Evolutionary conservation across 1,140 invertebrate species (phyloP), one percentile per base, ranked within the genome.

Genomic region (Cecropterus lyciades): DNA sequence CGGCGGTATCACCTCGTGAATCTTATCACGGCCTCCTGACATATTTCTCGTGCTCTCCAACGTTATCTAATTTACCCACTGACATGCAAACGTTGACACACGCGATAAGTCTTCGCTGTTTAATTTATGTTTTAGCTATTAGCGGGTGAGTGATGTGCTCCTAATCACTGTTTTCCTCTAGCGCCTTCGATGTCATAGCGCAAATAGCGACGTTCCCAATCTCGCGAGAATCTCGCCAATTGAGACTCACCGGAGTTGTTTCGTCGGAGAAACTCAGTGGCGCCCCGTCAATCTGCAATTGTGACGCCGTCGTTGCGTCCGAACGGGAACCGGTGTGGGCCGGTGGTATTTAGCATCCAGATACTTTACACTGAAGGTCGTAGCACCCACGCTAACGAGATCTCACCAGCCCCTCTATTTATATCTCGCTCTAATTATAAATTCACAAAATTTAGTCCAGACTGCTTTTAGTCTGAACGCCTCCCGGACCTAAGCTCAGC

Each of bases 361-460:
- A 76, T 77, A 76, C 74, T 67, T 70, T 55, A 71, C 67, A 79
- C 79, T 82, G 86, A 87, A 87, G 86, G 85, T 85, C 77, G 70
- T 63, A 68, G 66, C 72, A 70, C 84, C 84, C 78, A 87, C 85
- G 73, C 78, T 64, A 77, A 80, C 72, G 77, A 80, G 70, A 77
- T 74, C 78, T 82, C 76, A 78, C 75, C 75, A 77, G 68, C 66
- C 30, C 33, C 52, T 63, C 75, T 89, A 89, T 85, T 82, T 82
- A 80, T 87, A 90, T 75, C 68, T 62, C 65, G 67, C n/a, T 80
- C 79, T 84, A 89, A 83, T 87, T 85, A 83, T 88, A 88, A 70
- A 69, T 40, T 43, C 30, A 64, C 56, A 73, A 76, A 78, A 76
- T 73, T 78, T 70, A 66, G 45, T 68, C 52, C 72, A 67, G 30